phyloP scores from a whole-genome alignment of 2,888 invertebrate genomes.

The Coleophora deauratella region DNA sequence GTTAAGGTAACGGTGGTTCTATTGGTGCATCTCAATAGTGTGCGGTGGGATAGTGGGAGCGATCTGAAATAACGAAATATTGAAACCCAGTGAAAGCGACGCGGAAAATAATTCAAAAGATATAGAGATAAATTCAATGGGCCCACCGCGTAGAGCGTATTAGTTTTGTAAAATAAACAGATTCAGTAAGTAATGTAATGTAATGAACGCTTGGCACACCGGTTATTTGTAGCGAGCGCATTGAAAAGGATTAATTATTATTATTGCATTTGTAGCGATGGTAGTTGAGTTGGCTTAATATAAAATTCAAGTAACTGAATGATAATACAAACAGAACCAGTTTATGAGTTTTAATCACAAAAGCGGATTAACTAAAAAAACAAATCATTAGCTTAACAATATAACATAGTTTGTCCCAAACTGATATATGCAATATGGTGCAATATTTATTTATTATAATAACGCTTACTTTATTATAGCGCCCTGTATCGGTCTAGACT shows the following conservation, averaged over 20 bases:
- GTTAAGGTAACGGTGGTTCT: constrained; percentile 33
- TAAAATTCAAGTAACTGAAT: no score
- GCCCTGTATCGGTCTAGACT: no score
- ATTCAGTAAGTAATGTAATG: constrained; percentile 36
- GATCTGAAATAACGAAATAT: constrained; percentile 40
- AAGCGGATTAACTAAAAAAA: no score
- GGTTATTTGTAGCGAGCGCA: constrained; percentile 34
- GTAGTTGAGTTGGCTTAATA: no score
- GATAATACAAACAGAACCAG: no score
- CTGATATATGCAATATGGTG: no score
- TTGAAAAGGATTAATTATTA: constrained; percentile 33
- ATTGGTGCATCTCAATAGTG: constrained; percentile 21
- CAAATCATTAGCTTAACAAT: no score
- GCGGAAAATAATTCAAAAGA: constrained; percentile 37
- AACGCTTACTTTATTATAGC: no score
- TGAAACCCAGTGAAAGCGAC: constrained; percentile 18
- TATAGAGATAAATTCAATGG: constrained; percentile 45
- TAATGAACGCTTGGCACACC: constrained; percentile 31
- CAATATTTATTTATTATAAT: no score
- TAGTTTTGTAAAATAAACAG: constrained; percentile 43
- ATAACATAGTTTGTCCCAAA: no score
- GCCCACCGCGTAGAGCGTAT: constrained; percentile 40
- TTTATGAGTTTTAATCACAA: no score
- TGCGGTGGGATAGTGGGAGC: constrained; percentile 35
- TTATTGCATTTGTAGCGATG: constrained; percentile 26